Percentiles rank a stretch among this genome's conserved stretches.
Evolutionary conservation across 2,888 invertebrate species (phyloP).

Genomic region (Drosophila setosimentum): DNA sequence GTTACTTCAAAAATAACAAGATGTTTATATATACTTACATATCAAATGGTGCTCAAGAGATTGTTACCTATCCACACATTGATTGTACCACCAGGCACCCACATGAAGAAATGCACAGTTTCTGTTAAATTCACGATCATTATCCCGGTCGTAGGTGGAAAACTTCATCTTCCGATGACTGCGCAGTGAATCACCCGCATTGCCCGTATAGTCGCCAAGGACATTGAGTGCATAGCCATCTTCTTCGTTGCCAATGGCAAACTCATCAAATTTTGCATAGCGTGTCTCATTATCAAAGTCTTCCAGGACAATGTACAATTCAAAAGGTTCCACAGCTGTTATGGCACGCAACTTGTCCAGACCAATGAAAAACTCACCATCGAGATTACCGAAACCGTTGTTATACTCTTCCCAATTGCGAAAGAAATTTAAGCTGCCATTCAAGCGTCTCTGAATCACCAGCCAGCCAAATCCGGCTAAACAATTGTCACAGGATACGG

Average conservation of each 20-base stretch:
- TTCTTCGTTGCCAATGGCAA: conserved; percentile 88
- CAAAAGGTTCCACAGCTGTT: conserved; percentile 84
- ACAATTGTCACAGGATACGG: conserved; percentile 55
- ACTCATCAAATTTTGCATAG: conserved; percentile 88
- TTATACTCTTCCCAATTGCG: conserved; percentile 89
- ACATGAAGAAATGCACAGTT: conserved; percentile 89
- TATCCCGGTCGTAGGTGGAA: conserved; percentile 89
- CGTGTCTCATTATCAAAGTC: conserved; percentile 87
- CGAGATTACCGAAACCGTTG: conserved; percentile 89
- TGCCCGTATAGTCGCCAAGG: conserved; percentile 88
- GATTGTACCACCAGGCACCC: conserved; percentile 91
- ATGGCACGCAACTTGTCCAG: conserved; percentile 88
- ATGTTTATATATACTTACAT: neutral
- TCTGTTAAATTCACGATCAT: conserved; percentile 88
- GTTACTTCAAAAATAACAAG: conserved; percentile 85
- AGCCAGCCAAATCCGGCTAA: conserved; percentile 88
- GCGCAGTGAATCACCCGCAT: conserved; percentile 89
- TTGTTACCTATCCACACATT: conserved; percentile 88
- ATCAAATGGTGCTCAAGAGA: no score
- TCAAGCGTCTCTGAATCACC: conserved; percentile 88
- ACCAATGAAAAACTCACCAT: conserved; percentile 90
- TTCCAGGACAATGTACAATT: conserved; percentile 88
- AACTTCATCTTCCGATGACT: conserved; percentile 90
- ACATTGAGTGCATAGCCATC: conserved; percentile 89
- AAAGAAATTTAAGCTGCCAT: conserved; percentile 89